Evolutionary conservation across 53 echinoderm and acorn worm genomes (phyloP).

Genomic region (Astropecten irregularis): DNA sequence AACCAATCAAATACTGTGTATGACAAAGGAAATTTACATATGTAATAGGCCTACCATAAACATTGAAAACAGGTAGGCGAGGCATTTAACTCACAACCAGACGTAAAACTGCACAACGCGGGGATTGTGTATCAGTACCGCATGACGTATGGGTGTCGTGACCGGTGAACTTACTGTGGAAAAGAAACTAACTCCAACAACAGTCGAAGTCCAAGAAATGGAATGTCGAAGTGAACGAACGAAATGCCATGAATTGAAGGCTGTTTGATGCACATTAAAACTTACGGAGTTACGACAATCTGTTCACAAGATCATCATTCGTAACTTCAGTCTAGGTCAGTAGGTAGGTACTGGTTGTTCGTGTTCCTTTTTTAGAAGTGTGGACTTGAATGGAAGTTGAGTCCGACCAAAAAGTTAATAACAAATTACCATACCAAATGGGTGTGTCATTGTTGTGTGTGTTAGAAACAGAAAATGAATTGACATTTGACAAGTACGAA

Average conservation of each 20-base stretch:
- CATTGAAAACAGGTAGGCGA: constrained; percentile 57
- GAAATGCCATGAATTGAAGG: no score
- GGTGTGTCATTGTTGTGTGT: no score
- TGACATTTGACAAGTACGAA: no score
- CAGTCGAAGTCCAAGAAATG: neutral
- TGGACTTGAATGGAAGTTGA: no score
- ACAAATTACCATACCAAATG: no score
- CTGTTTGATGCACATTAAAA: no score
- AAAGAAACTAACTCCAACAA: neutral
- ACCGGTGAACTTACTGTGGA: neutral
- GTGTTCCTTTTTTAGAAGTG: no score
- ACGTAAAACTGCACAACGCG: neutral
- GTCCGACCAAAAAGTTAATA: neutral
- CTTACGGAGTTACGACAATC: no score
- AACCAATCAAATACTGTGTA: constrained; percentile 13
- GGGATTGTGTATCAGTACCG: constrained; percentile 34
- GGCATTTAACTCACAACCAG: constrained; percentile 38
- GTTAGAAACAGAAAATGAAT: no score
- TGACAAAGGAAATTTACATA: constrained; percentile 55
- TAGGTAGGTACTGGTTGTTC: no score
- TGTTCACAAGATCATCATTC: no score
- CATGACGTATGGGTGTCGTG: constrained; percentile 15
- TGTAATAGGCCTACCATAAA: constrained; percentile 55
- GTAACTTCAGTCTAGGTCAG: no score
- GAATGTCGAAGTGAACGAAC: constrained; percentile 6